Conservation (phyloP, 2,113 vertebrate genomes). For the Microtus ochrogaster region DNA sequence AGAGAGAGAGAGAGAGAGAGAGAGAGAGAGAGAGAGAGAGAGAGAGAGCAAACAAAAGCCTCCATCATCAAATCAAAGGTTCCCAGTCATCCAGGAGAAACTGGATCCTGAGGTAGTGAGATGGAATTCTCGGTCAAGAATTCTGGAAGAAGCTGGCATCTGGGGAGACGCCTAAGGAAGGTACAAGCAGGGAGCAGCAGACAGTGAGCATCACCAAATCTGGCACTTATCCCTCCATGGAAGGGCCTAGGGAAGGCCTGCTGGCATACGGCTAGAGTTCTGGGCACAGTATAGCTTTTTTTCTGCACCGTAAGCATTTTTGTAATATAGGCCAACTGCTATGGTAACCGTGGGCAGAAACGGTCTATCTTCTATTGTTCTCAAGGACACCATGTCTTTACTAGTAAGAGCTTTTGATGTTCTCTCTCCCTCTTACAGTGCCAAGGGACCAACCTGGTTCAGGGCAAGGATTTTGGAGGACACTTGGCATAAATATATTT, state of each 20-base stretch:
- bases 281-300: not conserved
- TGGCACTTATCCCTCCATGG: not conserved
- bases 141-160: not conserved
- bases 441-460: not conserved
- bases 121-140: not conserved
- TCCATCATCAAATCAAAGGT: not conserved
- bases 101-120: not conserved
- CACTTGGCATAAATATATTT: not conserved
- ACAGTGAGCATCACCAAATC: not conserved
- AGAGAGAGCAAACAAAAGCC: not conserved
- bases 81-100: not conserved
- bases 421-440: not conserved
- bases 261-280: not conserved
- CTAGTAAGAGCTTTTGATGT: not conserved
- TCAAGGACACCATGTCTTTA: not conserved
- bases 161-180: not conserved
- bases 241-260: not conserved
- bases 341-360: not conserved
- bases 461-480: not conserved
- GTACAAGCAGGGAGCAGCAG: not conserved
- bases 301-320: not conserved
- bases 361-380: too few relatives aligned
- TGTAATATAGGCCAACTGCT: too few relatives aligned
- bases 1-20: not conserved
- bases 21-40: not conserved